Evolutionary conservation across 23 tunicate species (phyloP).

Genomic region (Corella eumyota): DNA sequence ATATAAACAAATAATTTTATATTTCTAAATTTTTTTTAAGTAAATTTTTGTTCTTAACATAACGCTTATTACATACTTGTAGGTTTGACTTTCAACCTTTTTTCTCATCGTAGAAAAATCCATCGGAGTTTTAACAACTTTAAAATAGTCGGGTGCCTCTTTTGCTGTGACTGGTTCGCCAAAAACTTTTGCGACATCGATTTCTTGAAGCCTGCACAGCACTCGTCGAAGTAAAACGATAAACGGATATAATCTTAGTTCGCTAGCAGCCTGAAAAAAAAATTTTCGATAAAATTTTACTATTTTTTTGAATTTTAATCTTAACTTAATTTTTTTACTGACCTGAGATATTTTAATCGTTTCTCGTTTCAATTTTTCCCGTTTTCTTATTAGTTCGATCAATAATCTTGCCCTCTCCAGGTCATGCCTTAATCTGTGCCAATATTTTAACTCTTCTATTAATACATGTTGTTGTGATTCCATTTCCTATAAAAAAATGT

Average conservation of each 20-base stretch:
- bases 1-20: neutral
- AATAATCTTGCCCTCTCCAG: slow-evolving; percentile 82
- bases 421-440: slow-evolving; percentile 92
- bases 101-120: slow-evolving; percentile 76
- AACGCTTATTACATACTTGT: slow-evolving; percentile 59
- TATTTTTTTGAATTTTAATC: too few species aligned
- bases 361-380: slow-evolving; percentile 72
- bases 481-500: neutral
- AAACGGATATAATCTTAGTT: slow-evolving; percentile 44
- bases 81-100: slow-evolving; percentile 35
- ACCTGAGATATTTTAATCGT: slow-evolving; percentile 54
- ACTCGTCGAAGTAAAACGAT: slow-evolving; percentile 28
- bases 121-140: slow-evolving; percentile 72
- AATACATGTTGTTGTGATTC: slow-evolving; percentile 44
- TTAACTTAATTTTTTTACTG: neutral
- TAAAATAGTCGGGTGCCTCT: slow-evolving; percentile 86
- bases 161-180: slow-evolving; percentile 57
- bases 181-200: slow-evolving; percentile 74
- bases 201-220: slow-evolving; percentile 23
- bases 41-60: too few species aligned
- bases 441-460: slow-evolving; percentile 60
- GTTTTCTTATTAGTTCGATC: slow-evolving; percentile 72
- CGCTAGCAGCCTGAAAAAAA: slow-evolving; percentile 39
- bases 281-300: too few species aligned
- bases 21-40: too few species aligned